Conservation (phyloP, 2,888 invertebrate genomes). For the Cynaeus angustus region DNA sequence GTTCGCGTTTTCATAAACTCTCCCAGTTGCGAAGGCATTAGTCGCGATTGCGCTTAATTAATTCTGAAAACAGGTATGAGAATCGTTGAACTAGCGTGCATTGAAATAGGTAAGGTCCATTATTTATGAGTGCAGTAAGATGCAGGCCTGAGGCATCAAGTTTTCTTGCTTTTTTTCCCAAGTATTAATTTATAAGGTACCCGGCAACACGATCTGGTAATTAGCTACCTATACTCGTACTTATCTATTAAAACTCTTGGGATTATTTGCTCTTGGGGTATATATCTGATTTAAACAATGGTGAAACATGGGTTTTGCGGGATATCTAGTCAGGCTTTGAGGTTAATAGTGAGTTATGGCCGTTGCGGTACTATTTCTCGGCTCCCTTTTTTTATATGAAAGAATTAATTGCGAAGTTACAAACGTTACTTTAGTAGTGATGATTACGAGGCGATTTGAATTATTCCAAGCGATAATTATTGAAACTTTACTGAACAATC, state of each 20-base stretch:
- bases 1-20: neutral
- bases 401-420: conserved; percentile 39
- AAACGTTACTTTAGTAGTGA: conserved; percentile 28
- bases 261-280: conserved; percentile 57
- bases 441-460: conserved; percentile 39
- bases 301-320: conserved; percentile 55
- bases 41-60: conserved; percentile 50
- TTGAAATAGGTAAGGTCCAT: conserved; percentile 55
- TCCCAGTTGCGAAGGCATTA: conserved; percentile 22
- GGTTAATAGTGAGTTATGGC: conserved; percentile 51
- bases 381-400: conserved; percentile 3
- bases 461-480: conserved; percentile 43
- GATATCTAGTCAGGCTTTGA: conserved; percentile 50
- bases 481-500: conserved; percentile 37
- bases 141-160: conserved; percentile 51
- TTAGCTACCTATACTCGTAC: conserved; percentile 57
- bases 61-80: conserved; percentile 54
- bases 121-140: conserved; percentile 57
- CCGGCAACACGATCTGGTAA: conserved; percentile 58
- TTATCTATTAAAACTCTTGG: conserved; percentile 54
- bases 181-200: conserved; percentile 58
- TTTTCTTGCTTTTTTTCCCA: conserved; percentile 40
- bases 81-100: conserved; percentile 53
- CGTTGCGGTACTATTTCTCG: conserved; percentile 45
- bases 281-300: conserved; percentile 55